Conservation (phyloP, 2,888 invertebrate species). For the Hypena proboscidalis region DNA sequence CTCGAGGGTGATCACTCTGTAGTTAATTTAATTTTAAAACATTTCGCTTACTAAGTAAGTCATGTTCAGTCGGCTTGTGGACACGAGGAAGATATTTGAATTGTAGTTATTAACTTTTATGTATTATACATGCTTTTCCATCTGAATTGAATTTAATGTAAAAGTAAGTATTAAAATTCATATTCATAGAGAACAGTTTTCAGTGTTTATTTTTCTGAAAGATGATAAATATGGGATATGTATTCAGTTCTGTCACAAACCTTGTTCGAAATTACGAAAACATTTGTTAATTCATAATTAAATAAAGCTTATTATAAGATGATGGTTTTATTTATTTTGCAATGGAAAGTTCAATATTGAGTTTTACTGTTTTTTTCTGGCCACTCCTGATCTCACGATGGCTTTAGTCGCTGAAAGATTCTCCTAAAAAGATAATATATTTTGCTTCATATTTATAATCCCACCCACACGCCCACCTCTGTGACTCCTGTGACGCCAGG, state of each 20-base stretch:
- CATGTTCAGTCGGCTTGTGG: conserved; percentile 74
- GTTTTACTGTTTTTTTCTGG: background rate
- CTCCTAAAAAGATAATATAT: too few species aligned
- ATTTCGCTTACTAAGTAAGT: conserved; percentile 80
- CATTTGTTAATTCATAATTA: conserved; percentile 86
- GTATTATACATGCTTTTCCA: conserved; percentile 82
- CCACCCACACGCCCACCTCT: too few species aligned
- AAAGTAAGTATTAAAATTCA: conserved; percentile 83
- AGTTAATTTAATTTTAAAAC: conserved; percentile 77
- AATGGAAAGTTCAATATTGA: background rate
- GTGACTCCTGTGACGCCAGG: too few species aligned
- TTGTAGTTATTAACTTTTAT: conserved; percentile 81
- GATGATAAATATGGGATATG: conserved; percentile 76
- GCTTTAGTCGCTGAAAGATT: too few species aligned
- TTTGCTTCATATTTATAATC: too few species aligned
- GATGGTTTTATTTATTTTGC: conserved; percentile 72
- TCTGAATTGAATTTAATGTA: conserved; percentile 80
- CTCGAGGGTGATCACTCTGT: conserved; percentile 50
- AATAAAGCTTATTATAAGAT: conserved; percentile 86
- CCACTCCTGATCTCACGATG: too few species aligned
- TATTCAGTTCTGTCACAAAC: conserved; percentile 85
- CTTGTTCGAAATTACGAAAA: conserved; percentile 84
- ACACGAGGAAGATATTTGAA: conserved; percentile 71
- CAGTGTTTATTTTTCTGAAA: conserved; percentile 83
- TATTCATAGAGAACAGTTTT: conserved; percentile 83